Base-by-base conservation (phyloP, 2,888 invertebrate genomes). In the Lithophane semibrunnea region DNA sequence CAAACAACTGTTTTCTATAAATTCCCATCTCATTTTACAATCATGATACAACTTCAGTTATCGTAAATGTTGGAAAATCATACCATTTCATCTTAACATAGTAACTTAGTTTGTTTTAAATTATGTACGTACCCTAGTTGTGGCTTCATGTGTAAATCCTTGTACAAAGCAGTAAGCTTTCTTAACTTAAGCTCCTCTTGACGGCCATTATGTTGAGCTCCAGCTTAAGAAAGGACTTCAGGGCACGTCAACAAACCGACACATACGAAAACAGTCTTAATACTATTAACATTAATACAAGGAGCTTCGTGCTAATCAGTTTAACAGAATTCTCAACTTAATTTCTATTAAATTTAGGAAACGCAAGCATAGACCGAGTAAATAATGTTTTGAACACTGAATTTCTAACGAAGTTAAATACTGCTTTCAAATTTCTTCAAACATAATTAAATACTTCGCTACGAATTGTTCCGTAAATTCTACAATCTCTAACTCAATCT, bases 201-300 rank as follows among this genome's bases (percentile, higher is more conserved):
- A 86, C 86, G 86, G 89, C 88, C 80, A 81, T 85, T 85, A 85
- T 82, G 80, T 86, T 83, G 86, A 89, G 87, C 88, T 91, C 79
- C 73, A 85, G 84, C 85, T 88, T 83, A 82, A 80, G 86, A 85
- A 87, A 74, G 80, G 86, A 86, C 87, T 90, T 87, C 79, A 82
- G 86, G 86, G 87, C 84, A 85, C 83, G 81, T 87, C 86, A 88
- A 86, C 86, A 88, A 86, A 88, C 86, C 71, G 69, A 86, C 80
- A 84, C 78, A 65, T 84, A 73, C 24, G 75, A 75, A 77, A 87
- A 86, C 74, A 81, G 79, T 81, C 83, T 29, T 83, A 54, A 83
- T 83, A 79, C 67, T 86, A 82, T 44, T 52, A 58, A 81, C 70
- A 77, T 77, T 77, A 73, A 42, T 42, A 69, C 44, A 52, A 76